Evolutionary conservation across 1,140 invertebrate species (phyloP).

Genomic region (Neelides sp.): DNA sequence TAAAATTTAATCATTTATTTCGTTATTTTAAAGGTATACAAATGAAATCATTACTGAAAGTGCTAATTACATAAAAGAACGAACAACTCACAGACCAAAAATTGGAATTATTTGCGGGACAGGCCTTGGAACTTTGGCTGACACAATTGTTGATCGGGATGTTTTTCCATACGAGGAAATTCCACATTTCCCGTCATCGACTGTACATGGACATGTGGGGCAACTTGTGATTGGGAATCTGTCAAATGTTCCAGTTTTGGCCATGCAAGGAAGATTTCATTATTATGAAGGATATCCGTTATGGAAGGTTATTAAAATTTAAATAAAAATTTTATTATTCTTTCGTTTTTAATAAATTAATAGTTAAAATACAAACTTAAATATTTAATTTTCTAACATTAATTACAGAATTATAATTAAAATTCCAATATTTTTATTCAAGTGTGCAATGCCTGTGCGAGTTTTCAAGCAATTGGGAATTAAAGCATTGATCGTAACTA

Average conservation of each 20-base stretch:
- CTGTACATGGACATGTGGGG: conserved; percentile 79
- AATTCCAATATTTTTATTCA: too few relatives aligned
- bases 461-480: conserved; percentile 89
- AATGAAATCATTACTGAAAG: conserved; percentile 72
- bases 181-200: conserved; percentile 48
- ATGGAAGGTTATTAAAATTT: conserved; percentile 70
- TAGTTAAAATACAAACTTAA: too few relatives aligned
- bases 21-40: conserved; percentile 51
- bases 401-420: too few relatives aligned
- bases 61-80: conserved; percentile 57
- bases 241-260: conserved; percentile 61
- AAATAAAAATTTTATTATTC: too few relatives aligned
- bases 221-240: conserved; percentile 78
- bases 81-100: conserved; percentile 56
- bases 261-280: conserved; percentile 93
- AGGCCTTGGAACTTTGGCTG: conserved; percentile 73
- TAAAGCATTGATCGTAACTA: conserved; percentile 71
- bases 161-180: conserved; percentile 64
- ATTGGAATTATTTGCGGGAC: conserved; percentile 92
- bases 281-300: conserved; percentile 89
- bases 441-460: conserved; percentile 84
- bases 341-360: too few relatives aligned
- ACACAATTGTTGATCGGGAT: conserved; percentile 55
- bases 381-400: too few relatives aligned
- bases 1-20: too few relatives aligned